phyloP scores from a whole-genome alignment of 2,888 invertebrate genomes.

The Epinotia nisella region DNA sequence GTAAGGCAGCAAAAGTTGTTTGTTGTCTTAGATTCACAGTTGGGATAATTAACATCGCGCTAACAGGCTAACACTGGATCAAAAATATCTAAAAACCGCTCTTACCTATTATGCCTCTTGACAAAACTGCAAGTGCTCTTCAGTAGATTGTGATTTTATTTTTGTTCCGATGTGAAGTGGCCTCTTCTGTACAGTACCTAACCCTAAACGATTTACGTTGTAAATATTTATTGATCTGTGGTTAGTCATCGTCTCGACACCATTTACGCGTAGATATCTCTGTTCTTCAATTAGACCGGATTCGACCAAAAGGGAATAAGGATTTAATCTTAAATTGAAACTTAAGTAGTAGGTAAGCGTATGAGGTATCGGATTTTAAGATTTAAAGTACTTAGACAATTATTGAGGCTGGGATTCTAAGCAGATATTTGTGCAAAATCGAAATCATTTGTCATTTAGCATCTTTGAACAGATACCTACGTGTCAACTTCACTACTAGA shows the following conservation, averaged over 20 bases:
- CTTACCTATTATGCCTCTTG: too few species aligned
- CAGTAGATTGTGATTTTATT: neutral
- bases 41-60: neutral
- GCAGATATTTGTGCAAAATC: neutral
- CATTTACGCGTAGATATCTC: neutral
- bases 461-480: neutral
- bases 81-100: too few species aligned
- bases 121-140: too few species aligned
- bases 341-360: too few species aligned
- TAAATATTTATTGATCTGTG: neutral
- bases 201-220: neutral
- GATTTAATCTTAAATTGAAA: too few species aligned
- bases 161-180: neutral
- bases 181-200: neutral
- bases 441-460: neutral
- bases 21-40: neutral
- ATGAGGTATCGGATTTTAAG: too few species aligned
- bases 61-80: too few species aligned
- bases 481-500: neutral
- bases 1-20: neutral
- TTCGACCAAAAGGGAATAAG: neutral
- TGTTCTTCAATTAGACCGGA: neutral
- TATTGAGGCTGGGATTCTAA: neutral
- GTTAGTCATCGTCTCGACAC: neutral
- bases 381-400: neutral